Percentiles rank a stretch among this genome's conserved stretches.
Evolutionary conservation across 1,140 invertebrate genomes (phyloP).

Genomic region (Pseudomyrmex cubaensis): DNA sequence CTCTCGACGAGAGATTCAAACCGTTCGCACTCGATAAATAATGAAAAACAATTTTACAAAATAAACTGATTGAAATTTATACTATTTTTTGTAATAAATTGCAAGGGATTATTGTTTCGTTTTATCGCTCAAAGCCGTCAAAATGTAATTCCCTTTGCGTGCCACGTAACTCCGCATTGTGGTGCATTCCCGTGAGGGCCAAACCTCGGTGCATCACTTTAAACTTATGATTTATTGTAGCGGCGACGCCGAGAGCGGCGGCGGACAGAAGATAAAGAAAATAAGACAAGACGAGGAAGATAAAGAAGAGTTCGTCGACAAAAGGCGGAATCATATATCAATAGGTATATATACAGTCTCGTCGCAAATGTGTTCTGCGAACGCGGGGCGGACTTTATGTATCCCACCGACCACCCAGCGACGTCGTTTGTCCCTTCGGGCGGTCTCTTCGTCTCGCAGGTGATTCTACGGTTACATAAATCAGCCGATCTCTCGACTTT

Average conservation of each 20-base stretch:
- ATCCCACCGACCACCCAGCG: conserved; percentile 31
- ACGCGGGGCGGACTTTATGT: conserved; percentile 35
- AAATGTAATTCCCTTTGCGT: conserved; percentile 9
- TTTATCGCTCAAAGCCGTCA: neutral
- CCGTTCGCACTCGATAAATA: too few relatives aligned
- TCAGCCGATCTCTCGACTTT: neutral
- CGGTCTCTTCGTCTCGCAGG: conserved; percentile 24
- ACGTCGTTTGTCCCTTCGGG: conserved; percentile 41
- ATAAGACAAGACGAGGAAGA: conserved; percentile 27
- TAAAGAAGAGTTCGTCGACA: conserved; percentile 33
- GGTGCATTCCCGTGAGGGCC: neutral
- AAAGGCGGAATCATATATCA: conserved; percentile 44
- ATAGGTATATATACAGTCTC: conserved; percentile 22
- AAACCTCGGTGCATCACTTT: conserved; percentile 30
- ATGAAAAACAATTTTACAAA: too few relatives aligned
- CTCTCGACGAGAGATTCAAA: too few relatives aligned
- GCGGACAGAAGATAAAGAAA: conserved; percentile 40
- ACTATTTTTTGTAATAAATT: neutral
- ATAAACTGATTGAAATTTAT: too few relatives aligned
- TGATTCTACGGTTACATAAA: conserved; percentile 41
- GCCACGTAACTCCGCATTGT: neutral
- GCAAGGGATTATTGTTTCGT: neutral
- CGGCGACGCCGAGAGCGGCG: conserved; percentile 5
- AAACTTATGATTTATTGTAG: conserved; percentile 29
- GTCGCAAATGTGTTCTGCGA: conserved; percentile 7